Evolutionary conservation across 2,888 invertebrate species (phyloP), one percentile per base, ranked within the genome.

Genomic region (Torymus auratus): DNA sequence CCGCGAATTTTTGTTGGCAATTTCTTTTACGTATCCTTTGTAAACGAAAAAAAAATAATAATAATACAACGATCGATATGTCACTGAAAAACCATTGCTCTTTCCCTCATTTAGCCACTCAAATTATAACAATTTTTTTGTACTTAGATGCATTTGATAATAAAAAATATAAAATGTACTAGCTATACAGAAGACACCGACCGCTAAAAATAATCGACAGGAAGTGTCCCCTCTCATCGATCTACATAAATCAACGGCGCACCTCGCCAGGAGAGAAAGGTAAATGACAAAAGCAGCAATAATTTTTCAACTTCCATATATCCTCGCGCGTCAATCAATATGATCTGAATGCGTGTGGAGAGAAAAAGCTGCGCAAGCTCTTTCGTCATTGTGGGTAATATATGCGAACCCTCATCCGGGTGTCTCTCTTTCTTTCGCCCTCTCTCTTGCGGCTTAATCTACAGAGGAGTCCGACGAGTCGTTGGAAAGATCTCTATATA

Each of bases 401-500:
- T 13, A 11, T 28, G 53, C 68, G 14, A 56, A 23, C 23, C 2
- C 58, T 20, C 17, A 52, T 71, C n/a, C 58, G 58, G 12, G 15
- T 71, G 7, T 61, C n/a, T 52, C 41, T 41, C 41, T 41, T 41
- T 41, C 28, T 28, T 3, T 28, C 41, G 41, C 41, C 41, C 7
- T 41, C 41, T 41, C 7, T 41, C 13, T 71, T 58, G 12, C 13
- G 52, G 71, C 50, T 52, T 69, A 73, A 50, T 20, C 68, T 68
- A 61, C 62, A 41, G 5, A 64, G 56, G 68, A 73, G 55, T 62
- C 11, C 56, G 52, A 73, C 69, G 62, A 68, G 50, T 67, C 50
- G 68, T 73, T 62, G 68, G 56, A 68, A 64, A 68, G 72, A 73
- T 68, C 41, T 58, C 73, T 73, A n/a, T n/a, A n/a, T n/a, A 61